phyloP scores from a whole-genome alignment of 2,113 vertebrate species.

The Stegostoma tigrinum region DNA sequence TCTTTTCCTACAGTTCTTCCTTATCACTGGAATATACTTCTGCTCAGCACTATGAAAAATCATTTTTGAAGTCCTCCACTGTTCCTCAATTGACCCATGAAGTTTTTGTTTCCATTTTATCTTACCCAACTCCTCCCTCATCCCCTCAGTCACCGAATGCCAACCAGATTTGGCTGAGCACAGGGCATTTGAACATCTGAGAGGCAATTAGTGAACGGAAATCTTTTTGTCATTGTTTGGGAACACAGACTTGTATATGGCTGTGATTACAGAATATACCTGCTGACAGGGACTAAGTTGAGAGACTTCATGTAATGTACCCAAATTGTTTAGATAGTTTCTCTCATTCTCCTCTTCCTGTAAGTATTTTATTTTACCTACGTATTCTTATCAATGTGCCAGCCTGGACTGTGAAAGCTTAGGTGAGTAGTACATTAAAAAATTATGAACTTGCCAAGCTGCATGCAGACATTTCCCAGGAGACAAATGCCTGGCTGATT shows the following conservation, averaged over 20 bases:
- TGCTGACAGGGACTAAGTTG: background rate
- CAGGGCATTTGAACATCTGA: background rate
- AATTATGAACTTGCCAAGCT: background rate
- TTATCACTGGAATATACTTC: too few species aligned
- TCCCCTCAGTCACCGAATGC: background rate
- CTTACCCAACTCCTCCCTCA: too few species aligned
- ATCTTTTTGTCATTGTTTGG: background rate
- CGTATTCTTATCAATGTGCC: background rate
- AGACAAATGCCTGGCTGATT: background rate
- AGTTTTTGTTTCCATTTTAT: too few species aligned
- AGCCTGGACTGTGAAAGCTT: background rate
- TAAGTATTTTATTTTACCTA: background rate
- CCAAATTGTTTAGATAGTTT: background rate
- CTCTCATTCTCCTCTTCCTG: background rate
- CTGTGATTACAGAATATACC: background rate
- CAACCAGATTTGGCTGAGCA: conserved; percentile 19
- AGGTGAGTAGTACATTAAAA: background rate
- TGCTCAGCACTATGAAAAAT: too few species aligned
- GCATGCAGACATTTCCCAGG: background rate
- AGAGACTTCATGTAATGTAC: background rate
- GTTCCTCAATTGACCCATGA: too few species aligned
- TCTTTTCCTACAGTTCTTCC: too few species aligned
- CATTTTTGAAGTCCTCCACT: too few species aligned
- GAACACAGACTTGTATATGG: background rate
- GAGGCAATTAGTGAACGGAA: background rate